Base-by-base conservation (phyloP, 2,888 invertebrate genomes). In the Apamea sordens region DNA sequence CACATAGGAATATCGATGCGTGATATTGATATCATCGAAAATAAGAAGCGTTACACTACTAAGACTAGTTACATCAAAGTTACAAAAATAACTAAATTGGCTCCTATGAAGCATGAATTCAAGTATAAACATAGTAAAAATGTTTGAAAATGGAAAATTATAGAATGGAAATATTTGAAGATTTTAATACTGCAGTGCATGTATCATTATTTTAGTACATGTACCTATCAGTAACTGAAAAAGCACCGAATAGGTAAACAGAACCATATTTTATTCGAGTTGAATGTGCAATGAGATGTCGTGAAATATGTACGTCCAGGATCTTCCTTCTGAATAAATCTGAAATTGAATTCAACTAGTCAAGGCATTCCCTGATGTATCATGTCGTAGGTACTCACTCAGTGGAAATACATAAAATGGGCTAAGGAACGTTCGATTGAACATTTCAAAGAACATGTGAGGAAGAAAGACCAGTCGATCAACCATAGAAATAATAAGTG, bases 281-380 rank as follows among this genome's bases (percentile, higher is more conserved):
- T 80, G 84, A 87, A 90, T 86, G 77, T 88, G 79, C 81, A 88
- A 88, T 85, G 84, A 81, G 76, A 76, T 84, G 47, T 61, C 59
- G 83, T 80, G 70, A 74, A 79, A 88, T 73, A 76, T 77, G 68
- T 56, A 72, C n/a, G 72, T 64, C 56, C 74, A 70, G 68, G 68
- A 44, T 59, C 63, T 82, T 71, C 75, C 72, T 73, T 71, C 24
- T 71, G 67, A 84, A 84, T 74, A 64, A 85, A 85, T 84, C 53
- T 74, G 63, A 79, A 87, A 87, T 76, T 67, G 69, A 76, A 83
- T 74, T 73, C 21, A 50, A 64, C 44, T 44, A 61, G 44, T 84
- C 41, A 28, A 64, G 50, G 50, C 81, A 61, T 80, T 75, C 41
- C 44, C 10, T 65, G 61, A 28, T 68, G 79, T 61, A 77, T 50